Conservation (phyloP, 2,113 vertebrate species). For the Chauna torquata region DNA sequence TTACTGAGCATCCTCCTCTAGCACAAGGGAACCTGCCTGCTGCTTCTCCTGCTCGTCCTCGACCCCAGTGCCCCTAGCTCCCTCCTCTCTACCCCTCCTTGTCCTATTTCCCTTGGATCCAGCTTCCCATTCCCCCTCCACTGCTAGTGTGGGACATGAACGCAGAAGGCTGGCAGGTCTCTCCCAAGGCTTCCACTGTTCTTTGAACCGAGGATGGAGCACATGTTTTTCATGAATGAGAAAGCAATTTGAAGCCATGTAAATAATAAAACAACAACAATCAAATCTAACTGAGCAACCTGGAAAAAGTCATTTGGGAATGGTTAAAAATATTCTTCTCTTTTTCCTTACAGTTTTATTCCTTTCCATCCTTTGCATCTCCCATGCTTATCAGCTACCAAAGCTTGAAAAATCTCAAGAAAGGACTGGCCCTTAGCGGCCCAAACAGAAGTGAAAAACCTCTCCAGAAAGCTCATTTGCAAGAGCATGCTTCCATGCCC, state of each 20-base stretch:
- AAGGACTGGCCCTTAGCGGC: neutral
- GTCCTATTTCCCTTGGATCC: neutral
- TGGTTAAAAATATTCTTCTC: neutral
- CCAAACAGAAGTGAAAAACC: neutral
- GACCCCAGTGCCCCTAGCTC: neutral
- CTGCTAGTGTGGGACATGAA: neutral
- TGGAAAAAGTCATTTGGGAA: neutral
- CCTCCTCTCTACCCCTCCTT: neutral
- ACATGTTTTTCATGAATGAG: neutral
- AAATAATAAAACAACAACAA: neutral
- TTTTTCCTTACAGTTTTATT: neutral
- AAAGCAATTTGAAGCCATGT: neutral
- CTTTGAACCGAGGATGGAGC: neutral
- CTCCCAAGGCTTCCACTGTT: neutral
- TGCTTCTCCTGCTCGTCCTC: neutral
- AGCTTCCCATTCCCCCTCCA: neutral
- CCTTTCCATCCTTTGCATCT: neutral
- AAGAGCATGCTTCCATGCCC: neutral
- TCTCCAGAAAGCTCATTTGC: neutral
- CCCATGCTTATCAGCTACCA: neutral
- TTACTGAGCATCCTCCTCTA: neutral
- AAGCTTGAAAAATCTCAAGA: neutral
- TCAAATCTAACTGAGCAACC: neutral
- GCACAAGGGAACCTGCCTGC: rapidly evolving
- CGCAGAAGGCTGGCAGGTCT: neutral